These are phyloP conservation scores for Caenorhabditis panamensis DNA, from an alignment of 2,888 invertebrate genomes.

Conservation along the genomic window DNA sequence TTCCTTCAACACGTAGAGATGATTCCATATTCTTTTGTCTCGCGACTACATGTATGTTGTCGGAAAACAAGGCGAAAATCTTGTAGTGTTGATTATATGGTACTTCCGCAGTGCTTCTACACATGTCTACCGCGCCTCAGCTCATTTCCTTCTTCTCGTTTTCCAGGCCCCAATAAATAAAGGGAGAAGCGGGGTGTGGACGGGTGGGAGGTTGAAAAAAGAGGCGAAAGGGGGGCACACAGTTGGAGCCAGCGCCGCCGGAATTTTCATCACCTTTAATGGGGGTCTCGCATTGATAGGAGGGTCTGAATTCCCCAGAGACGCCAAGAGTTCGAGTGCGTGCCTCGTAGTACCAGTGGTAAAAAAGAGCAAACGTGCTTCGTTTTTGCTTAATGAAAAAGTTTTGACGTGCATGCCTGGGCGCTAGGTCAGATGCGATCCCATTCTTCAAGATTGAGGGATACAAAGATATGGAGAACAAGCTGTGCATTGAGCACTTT, in stretches of 20 bases:
- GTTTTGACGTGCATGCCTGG: conserved; percentile 7
- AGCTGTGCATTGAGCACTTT: conserved; percentile 22
- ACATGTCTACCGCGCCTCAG: conserved; percentile 47
- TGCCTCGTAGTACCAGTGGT: conserved; percentile 30
- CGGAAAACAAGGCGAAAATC: conserved; percentile 42
- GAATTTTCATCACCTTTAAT: conserved; percentile 66
- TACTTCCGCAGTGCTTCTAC: conserved; percentile 55
- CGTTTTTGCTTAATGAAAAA: conserved; percentile 55
- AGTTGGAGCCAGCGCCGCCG: conserved; percentile 20
- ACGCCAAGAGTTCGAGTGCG: conserved; percentile 53
- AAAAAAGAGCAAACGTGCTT: conserved; percentile 11
- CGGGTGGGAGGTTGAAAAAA: conserved; percentile 25
- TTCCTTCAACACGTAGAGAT: conserved; percentile 5
- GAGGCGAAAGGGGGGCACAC: neutral
- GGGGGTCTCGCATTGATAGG: conserved; percentile 46
- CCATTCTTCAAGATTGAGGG: conserved; percentile 35
- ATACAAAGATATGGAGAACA: neutral
- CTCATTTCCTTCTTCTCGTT: conserved; percentile 53
- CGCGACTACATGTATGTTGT: conserved; percentile 22
- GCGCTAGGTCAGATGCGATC: neutral
- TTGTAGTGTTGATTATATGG: conserved; percentile 50
- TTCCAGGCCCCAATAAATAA: conserved; percentile 48
- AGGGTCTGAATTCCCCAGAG: conserved; percentile 34
- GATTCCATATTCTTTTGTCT: conserved; percentile 55
- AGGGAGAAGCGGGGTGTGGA: conserved; percentile 29